These are phyloP conservation scores for Drosophila kurseongensis DNA, from an alignment of 1,140 invertebrate species.

Conservation along the genomic window DNA sequence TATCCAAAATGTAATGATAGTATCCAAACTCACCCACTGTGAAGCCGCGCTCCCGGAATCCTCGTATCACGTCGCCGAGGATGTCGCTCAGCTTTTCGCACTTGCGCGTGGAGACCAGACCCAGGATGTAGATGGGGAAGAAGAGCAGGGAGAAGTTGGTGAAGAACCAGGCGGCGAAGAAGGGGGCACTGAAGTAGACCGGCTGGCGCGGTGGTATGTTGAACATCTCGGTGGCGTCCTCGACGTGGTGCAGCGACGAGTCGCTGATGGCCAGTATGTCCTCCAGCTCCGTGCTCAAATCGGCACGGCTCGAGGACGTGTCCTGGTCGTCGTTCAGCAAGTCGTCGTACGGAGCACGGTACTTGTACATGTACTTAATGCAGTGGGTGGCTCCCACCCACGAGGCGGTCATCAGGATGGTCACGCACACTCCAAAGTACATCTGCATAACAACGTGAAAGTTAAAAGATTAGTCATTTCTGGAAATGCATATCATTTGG, in stretches of 20 bases:
- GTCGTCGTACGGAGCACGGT: constrained; percentile 84
- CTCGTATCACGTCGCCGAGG: constrained; percentile 90
- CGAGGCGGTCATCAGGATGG: constrained; percentile 92
- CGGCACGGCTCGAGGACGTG: constrained; percentile 84
- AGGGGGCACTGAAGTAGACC: constrained; percentile 90
- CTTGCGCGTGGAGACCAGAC: constrained; percentile 88
- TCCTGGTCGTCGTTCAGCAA: constrained; percentile 84
- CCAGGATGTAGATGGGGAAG: constrained; percentile 94
- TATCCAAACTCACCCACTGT: constrained; percentile 88
- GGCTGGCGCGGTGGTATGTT: constrained; percentile 77
- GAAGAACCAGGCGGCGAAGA: constrained; percentile 97
- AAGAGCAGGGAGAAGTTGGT: constrained; percentile 97
- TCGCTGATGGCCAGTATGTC: constrained; percentile 85
- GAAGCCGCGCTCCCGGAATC: constrained; percentile 94
- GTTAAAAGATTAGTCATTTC: not conserved
- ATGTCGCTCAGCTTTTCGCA: constrained; percentile 91
- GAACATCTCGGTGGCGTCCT: constrained; percentile 83
- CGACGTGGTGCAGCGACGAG: constrained; percentile 84
- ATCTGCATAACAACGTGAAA: constrained; percentile 86
- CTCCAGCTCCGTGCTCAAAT: constrained; percentile 78
- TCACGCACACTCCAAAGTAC: constrained; percentile 94
- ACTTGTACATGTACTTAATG: constrained; percentile 93
- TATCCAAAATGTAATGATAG: fast-evolving
- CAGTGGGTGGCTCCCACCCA: constrained; percentile 96
- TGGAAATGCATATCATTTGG: no score